Percentiles rank a stretch among this genome's conserved stretches.
Evolutionary conservation across 2,888 invertebrate species (phyloP).

Genomic region (Meta bourneti): DNA sequence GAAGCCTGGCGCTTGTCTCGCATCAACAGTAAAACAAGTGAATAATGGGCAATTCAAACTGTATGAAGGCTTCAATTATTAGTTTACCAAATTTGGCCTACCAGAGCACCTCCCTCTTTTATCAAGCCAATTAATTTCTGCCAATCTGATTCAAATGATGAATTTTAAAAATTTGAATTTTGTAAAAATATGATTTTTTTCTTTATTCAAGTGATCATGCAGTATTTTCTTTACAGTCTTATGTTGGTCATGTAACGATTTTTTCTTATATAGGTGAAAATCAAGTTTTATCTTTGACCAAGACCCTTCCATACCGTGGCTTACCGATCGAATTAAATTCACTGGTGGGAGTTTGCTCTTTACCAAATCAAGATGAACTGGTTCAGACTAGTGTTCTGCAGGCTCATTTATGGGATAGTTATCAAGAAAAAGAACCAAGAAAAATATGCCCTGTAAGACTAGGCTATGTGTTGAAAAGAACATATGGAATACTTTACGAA

Average conservation of each 20-base stretch:
- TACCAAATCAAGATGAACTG: conserved; percentile 78
- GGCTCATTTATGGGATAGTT: conserved; percentile 85
- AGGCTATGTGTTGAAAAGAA: conserved; percentile 86
- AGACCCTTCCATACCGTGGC: conserved; percentile 83
- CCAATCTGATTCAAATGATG: no score
- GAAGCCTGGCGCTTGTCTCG: no score
- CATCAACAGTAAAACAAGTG: no score
- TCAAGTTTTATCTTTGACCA: conserved; percentile 91
- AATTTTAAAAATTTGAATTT: background rate
- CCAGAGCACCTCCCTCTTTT: no score
- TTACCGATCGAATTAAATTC: conserved; percentile 79
- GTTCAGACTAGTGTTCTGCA: conserved; percentile 80
- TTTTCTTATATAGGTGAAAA: conserved; percentile 86
- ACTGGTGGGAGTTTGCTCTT: conserved; percentile 68
- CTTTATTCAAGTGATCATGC: background rate
- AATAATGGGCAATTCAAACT: no score
- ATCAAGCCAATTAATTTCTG: no score
- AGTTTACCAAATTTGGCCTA: no score
- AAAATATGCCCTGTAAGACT: conserved; percentile 87
- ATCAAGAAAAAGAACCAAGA: conserved; percentile 89
- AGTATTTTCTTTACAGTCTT: background rate
- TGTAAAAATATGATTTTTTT: background rate
- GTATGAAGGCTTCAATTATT: no score
- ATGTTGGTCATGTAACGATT: no score
- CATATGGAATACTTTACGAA: conserved; percentile 87